Evolutionary conservation across 2,113 vertebrate species (phyloP).

Genomic region (Myotis lucifugus): DNA sequence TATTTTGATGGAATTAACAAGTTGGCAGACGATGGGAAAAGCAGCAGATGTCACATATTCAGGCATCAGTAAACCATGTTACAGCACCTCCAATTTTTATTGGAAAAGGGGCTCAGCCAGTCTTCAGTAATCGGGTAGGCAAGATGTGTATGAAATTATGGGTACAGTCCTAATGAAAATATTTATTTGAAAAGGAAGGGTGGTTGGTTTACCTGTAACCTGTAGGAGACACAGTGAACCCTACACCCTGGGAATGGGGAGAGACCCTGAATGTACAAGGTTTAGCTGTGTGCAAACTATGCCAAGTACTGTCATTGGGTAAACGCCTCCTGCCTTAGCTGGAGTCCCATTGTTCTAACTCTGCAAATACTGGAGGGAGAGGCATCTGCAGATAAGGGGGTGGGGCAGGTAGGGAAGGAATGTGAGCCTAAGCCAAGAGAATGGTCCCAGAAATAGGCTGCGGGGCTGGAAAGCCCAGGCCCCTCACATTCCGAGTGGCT

Average conservation of each 20-base stretch:
- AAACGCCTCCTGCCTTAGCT: not conserved
- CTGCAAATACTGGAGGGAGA: not conserved
- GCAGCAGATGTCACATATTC: not conserved
- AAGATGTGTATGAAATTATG: not conserved
- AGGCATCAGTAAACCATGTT: not conserved
- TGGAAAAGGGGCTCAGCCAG: not conserved
- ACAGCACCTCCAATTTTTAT: not conserved
- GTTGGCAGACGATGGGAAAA: not conserved
- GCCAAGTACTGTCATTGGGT: not conserved
- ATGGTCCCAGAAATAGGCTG: not conserved
- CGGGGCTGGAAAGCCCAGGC: not conserved
- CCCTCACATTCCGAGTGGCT: not conserved
- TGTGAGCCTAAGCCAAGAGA: not conserved
- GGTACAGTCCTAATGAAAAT: not conserved
- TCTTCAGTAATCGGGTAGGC: not conserved
- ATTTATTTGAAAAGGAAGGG: not conserved
- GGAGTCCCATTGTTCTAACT: too few relatives aligned
- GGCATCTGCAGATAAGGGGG: not conserved
- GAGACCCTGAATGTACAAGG: not conserved
- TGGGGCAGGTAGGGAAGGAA: not conserved
- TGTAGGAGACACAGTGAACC: not conserved
- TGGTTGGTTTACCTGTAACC: not conserved
- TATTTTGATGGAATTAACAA: not conserved
- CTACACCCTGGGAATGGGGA: not conserved
- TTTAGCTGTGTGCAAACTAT: too few relatives aligned